Percentiles rank a stretch among this genome's conserved stretches.
Evolutionary conservation across 2,113 vertebrate species (phyloP).

Genomic region (rat (Rattus norvegicus)): GRCr8 NC_086022.1:51208001-51208500

Average conservation of each 20-base stretch:
- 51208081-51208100: not conserved
- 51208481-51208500: slow-evolving; percentile 23
- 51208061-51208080: not conserved
- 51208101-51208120: slow-evolving; percentile 5
- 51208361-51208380: not conserved
- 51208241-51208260: not conserved
- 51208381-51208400: not conserved
- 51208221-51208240: not conserved
- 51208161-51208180: slow-evolving; percentile 5
- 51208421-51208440: not conserved
- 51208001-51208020: not conserved
- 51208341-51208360: not conserved
- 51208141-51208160: slow-evolving; percentile 56
- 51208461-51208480: slow-evolving; percentile 27
- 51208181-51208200: not conserved
- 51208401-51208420: not conserved
- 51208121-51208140: slow-evolving; percentile 27
- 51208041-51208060: slow-evolving; percentile 38
- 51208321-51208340: not conserved
- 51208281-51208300: not conserved
- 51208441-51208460: not conserved
- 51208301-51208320: too few species aligned
- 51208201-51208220: not conserved
- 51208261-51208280: too few species aligned
- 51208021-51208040: slow-evolving; percentile 1